Evolutionary conservation across 2,888 invertebrate species (phyloP).

Genomic region (Catocala nupta): DNA sequence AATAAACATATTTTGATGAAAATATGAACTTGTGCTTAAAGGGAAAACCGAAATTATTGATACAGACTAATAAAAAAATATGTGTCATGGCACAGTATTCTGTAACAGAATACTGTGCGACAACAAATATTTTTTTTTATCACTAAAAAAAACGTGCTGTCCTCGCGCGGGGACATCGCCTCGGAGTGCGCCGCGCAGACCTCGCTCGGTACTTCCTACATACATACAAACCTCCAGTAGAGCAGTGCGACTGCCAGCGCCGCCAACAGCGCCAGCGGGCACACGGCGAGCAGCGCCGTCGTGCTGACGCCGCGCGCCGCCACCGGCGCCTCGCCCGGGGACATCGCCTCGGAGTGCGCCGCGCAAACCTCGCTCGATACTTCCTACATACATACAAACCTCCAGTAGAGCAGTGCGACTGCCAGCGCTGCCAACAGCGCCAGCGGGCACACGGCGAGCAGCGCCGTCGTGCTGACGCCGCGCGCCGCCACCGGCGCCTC

Average conservation of each 20-base stretch:
- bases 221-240: constrained; percentile 69
- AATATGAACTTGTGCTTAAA: no score
- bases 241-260: constrained; percentile 68
- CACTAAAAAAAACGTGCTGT: no score
- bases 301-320: constrained; percentile 56
- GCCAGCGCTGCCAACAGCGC: constrained; percentile 68
- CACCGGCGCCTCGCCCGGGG: constrained; percentile 56
- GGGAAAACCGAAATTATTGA: no score
- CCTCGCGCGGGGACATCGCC: constrained; percentile 67
- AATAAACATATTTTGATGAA: no score
- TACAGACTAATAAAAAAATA: no score
- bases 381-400: constrained; percentile 65
- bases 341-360: constrained; percentile 71
- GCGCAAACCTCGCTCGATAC: constrained; percentile 76
- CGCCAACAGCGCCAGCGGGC: constrained; percentile 68
- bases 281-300: constrained; percentile 69
- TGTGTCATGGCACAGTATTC: no score
- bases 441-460: constrained; percentile 69
- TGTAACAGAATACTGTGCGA: no score
- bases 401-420: constrained; percentile 75
- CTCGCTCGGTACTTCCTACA: constrained; percentile 77
- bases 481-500: constrained; percentile 45
- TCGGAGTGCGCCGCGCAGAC: constrained; percentile 72
- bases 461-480: constrained; percentile 63
- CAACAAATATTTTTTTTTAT: no score